Evolutionary conservation across 2,888 invertebrate species (phyloP).

Genomic region (Athalia circularis): DNA sequence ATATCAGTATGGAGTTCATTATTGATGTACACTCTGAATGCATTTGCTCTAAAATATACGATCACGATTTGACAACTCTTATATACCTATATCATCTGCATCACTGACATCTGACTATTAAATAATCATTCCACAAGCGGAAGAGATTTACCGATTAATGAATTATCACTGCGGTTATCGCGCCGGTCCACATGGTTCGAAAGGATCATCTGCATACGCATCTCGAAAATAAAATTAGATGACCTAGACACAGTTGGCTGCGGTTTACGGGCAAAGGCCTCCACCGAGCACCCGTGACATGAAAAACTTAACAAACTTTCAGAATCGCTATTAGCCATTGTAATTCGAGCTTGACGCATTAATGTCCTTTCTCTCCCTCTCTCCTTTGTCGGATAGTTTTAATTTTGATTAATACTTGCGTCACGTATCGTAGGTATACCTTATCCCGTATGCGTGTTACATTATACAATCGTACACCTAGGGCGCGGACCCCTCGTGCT

Average conservation of each 20-base stretch:
- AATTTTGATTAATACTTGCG: too few species aligned
- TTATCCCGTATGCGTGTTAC: too few species aligned
- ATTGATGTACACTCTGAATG: conserved; percentile 8
- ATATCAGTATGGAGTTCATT: conserved; percentile 6
- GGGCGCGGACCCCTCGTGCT: too few species aligned
- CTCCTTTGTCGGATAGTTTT: too few species aligned
- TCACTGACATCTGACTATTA: too few species aligned
- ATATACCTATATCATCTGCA: not conserved
- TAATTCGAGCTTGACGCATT: not conserved
- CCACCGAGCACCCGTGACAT: conserved; percentile 37
- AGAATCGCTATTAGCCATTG: conserved; percentile 1
- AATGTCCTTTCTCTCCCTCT: not conserved
- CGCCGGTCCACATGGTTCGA: conserved; percentile 19
- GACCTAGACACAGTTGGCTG: conserved; percentile 67
- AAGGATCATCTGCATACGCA: conserved; percentile 3
- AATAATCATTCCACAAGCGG: too few species aligned
- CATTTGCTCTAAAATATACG: conserved; percentile 32
- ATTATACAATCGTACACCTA: too few species aligned
- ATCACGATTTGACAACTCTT: conserved; percentile 22
- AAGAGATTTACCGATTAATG: conserved; percentile 1
- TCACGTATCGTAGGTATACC: too few species aligned
- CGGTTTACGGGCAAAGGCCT: conserved; percentile 49
- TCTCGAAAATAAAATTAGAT: conserved; percentile 59
- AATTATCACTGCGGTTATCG: not conserved
- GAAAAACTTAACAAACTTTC: conserved; percentile 40